Evolutionary conservation across 2,113 vertebrate genomes (phyloP), one percentile per base, ranked within the genome.

Genomic region (Malurus alboscapulatus): DNA sequence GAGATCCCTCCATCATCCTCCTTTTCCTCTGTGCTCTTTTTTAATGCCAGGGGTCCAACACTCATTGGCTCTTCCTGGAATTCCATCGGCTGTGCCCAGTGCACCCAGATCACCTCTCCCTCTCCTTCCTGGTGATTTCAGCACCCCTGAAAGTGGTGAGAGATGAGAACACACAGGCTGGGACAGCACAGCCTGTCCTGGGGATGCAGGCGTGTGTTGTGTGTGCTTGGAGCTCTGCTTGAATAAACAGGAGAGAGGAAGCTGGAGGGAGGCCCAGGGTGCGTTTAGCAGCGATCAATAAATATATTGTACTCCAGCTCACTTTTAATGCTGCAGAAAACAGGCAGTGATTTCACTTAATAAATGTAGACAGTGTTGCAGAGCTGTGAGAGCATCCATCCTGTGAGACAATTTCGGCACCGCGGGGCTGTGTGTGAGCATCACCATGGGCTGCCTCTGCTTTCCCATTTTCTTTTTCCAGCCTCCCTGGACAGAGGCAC

Each of bases 291-390:
- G 34, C 5, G 58, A 73, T 95, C 81, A 58, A 66, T 89, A 96
- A 79, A 92, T 91, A 40, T 54, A 79, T 71, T 82, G 78, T 72
- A 59, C 58, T 79, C 38, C 38, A 84, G 62, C 58, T 91, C 78
- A 85, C 81, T 93, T 96, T 85, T 67, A 96, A 95, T 62, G 71
- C 84, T 85, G 74, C 38, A 89, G 74, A 87, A 91, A 94, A 47
- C 54, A 87, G 51, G 66, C 50, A 89, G 84, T 58, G 71, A 79
- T 94, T 86, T 86, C 48, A 71, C 72, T 90, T 92, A 90, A 92
- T 83, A 93, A 92, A 87, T 73, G 74, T 40, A 54, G 84, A 85
- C 87, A 89, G 71, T 89, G 47, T 58, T 66, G 66, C 2, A 10
- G 81, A 82, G 24, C 74, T 85, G 21, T 54, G 62, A 17, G 57